Base-by-base conservation (phyloP, 1,140 invertebrate species). In the Zaprionus davidi region DNA sequence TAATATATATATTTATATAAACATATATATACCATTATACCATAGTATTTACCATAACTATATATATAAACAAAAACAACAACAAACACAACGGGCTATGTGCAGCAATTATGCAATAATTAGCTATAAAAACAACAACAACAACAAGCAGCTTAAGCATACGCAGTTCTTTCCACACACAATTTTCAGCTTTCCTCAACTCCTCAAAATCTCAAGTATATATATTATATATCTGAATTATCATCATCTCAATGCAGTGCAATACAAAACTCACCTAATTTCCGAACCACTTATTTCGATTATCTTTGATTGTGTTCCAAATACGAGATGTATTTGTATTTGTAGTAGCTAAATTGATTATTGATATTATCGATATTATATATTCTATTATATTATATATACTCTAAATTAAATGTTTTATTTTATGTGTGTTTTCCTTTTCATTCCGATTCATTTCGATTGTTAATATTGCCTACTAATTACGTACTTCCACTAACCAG, bases 101-200 rank as follows among this genome's bases (percentile, higher is more conserved):
- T 81, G 76, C 69, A 73, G 53, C 74, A 56, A 76, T 71, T 59
- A 76, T 62, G 70, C 74, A 76, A 76, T 71, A 75, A 75, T 75
- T 75, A 76, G 70, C 74, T 72, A 76, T 76, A 56, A 66, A 60
- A 58, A n/a, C n/a, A 36, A 41, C 28, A 55, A 58, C 20, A 34
- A 34, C 31, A 34, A 34, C 17, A 65, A 65, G 83, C 83, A 88
- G 84, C 84, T 88, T 88, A 69, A 88, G 84, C 84, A 88, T 83
- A 68, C 65, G 71, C 78, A 80, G 82, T 81, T 83, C 66, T 81
- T 58, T 46, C 67, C 80, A 87, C 81, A 56, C 63, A 49, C 57
- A n/a, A 71, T 73, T 84, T 87, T 81, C 81, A 88, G 78, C 84
- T 88, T 88, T 62, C 49, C 81, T 84, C 68, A 70, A 71, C 79